phyloP scores from a whole-genome alignment of 2,113 vertebrate genomes.

The Clarias batrachus region DNA sequence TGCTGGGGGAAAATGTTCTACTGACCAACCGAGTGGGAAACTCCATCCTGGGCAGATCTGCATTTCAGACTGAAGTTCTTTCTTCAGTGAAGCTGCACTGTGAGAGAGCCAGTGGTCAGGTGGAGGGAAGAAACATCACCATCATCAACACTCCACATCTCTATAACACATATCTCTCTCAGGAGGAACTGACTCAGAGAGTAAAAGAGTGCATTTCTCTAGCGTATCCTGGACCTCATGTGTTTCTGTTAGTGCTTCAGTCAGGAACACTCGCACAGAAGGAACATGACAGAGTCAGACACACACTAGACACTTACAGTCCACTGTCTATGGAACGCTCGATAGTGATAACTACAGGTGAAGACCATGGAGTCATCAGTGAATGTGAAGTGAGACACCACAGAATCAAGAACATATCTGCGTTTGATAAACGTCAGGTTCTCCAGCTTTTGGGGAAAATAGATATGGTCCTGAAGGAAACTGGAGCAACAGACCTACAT shows the following conservation, averaged over 20 bases:
- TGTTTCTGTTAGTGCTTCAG: constrained; percentile 20
- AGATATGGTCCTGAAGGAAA: too few relatives aligned
- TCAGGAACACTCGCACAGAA: background rate
- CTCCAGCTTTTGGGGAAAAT: too few relatives aligned
- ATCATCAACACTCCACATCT: constrained; percentile 33
- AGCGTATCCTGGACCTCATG: constrained; percentile 30
- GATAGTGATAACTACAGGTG: background rate
- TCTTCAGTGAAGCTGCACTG: constrained; percentile 3
- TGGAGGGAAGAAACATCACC: constrained; percentile 24
- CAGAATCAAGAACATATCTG: background rate
- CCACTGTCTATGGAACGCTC: background rate
- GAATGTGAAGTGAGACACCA: constrained; percentile 4
- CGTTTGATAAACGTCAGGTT: too few relatives aligned
- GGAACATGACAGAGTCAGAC: background rate
- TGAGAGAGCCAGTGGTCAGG: background rate
- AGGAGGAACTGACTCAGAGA: background rate
- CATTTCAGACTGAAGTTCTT: background rate
- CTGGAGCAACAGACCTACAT: too few relatives aligned
- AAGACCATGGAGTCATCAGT: background rate
- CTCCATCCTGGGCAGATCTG: constrained; percentile 15
- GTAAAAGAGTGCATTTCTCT: constrained; percentile 27
- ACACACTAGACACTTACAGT: background rate
- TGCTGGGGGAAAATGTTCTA: constrained; percentile 25
- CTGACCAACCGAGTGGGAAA: constrained; percentile 32
- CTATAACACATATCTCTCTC: background rate